Evolutionary conservation across 2,113 vertebrate species (phyloP), one percentile per base, ranked within the genome.

Genomic region (Triplophysa rosa): DNA sequence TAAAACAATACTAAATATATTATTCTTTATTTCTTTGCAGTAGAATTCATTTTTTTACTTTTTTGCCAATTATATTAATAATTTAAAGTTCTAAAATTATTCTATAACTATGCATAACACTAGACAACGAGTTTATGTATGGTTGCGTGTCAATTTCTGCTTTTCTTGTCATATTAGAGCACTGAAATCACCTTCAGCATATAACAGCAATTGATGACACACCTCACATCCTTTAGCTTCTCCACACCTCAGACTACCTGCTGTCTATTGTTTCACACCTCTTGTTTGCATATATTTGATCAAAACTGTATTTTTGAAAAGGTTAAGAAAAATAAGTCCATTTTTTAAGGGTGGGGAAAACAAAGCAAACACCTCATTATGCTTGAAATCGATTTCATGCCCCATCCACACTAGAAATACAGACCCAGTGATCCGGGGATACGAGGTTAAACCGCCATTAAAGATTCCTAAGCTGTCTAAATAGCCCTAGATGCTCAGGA

Each of bases 401-500:
- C 9, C 21, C 63, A 67, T 78, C 66, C 9, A 23, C 33, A 56
- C 79, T 76, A 17, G 26, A n/a, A 9, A 63, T 63, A 71, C 23
- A 45, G 9, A 24, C 73, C 77, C 67, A 75, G 19, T 72, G 81
- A 87, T 79, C 81, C 47, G 52, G 80, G 81, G 77, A 88, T 89
- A 86, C 86, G 85, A 85, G 83, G 77, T 82, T 86, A 85, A 87
- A 83, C 59, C n/a, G 63, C 78, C 62, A 54, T 82, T 80, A 66
- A 80, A 64, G 73, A 65, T 76, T 73, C 67, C 63, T 76, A 29
- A 42, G 70, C 79, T 82, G 59, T 67, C 64, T 68, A 87, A 88
- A 86, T n/a, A 84, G 66, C 77, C 74, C 82, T 59, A 65, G 81
- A 86, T 87, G 79, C 87, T 84, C 86, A 80, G 61, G 64, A 78